phyloP scores from a whole-genome alignment of 2,888 invertebrate species.

The Rhogogaster chlorosoma region DNA sequence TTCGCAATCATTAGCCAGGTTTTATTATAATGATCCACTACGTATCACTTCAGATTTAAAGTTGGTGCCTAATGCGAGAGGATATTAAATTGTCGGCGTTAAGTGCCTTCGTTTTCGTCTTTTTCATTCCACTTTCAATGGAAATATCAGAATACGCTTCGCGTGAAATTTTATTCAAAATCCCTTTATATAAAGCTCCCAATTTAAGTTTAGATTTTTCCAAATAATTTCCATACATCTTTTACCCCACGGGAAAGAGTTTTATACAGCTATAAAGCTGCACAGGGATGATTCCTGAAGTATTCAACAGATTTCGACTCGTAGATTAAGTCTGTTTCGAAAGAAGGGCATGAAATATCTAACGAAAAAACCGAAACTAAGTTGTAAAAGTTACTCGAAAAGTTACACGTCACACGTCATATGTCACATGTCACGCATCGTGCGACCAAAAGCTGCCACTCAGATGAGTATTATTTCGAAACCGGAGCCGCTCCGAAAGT shows the following conservation, averaged over 20 bases:
- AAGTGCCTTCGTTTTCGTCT: not conserved
- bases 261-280: not conserved
- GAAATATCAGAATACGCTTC: not conserved
- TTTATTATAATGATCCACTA: not conserved
- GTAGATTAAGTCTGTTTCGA: not conserved
- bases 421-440: slow-evolving; percentile 23
- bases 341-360: not conserved
- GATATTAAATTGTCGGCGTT: slow-evolving; percentile 23
- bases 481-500: slow-evolving; percentile 32
- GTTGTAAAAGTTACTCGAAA: slow-evolving; percentile 6
- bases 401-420: slow-evolving; percentile 30
- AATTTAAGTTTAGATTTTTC: not conserved
- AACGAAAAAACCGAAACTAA: not conserved
- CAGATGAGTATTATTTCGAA: slow-evolving; percentile 41
- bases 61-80: not conserved
- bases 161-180: not conserved
- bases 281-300: not conserved
- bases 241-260: not conserved
- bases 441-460: slow-evolving; percentile 16
- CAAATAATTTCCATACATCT: not conserved
- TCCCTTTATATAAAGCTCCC: not conserved
- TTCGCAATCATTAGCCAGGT: not conserved
- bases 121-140: not conserved
- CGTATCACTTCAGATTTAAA: not conserved
- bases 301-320: not conserved